Conservation (phyloP, 2,797 vertebrate genomes). For the Melanotaenia pygmaea region DNA sequence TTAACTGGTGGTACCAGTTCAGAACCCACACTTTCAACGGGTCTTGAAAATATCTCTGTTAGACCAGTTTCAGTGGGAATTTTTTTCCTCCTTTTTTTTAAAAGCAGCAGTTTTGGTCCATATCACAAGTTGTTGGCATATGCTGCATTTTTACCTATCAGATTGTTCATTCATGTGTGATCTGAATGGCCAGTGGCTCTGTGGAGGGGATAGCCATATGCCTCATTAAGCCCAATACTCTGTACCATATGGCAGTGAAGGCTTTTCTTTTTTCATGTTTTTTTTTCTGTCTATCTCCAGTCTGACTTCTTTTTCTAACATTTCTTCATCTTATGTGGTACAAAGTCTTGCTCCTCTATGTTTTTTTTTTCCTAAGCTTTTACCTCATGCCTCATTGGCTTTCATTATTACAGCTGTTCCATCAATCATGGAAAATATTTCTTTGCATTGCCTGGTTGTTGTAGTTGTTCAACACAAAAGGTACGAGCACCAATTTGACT, state of each 20-base stretch:
- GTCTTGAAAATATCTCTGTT: conserved; percentile 12
- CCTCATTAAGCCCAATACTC: conserved; percentile 80
- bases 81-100: conserved; percentile 6
- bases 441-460: conserved; percentile 15
- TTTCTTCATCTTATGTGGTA: conserved; percentile 66
- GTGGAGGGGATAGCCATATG: conserved; percentile 72
- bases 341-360: conserved; percentile 30
- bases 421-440: conserved; percentile 38
- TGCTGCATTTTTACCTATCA: conserved; percentile 71
- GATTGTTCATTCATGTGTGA: conserved; percentile 72
- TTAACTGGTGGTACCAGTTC: neutral
- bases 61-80: conserved; percentile 29
- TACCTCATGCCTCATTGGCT: conserved; percentile 33
- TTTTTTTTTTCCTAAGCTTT: conserved; percentile 3
- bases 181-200: conserved; percentile 68
- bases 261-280: conserved; percentile 44
- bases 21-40: conserved; percentile 21
- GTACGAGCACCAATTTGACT: neutral
- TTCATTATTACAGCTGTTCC: conserved; percentile 14
- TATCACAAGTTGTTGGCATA: conserved; percentile 64
- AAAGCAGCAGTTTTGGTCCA: conserved; percentile 62
- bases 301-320: conserved; percentile 54
- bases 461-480: conserved; percentile 9
- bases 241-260: conserved; percentile 77
- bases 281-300: conserved; percentile 29